Percentiles rank a stretch among this genome's conserved stretches.
phyloP scores from a whole-genome alignment of 2,113 vertebrate genomes.

The Alosa alosa region DNA sequence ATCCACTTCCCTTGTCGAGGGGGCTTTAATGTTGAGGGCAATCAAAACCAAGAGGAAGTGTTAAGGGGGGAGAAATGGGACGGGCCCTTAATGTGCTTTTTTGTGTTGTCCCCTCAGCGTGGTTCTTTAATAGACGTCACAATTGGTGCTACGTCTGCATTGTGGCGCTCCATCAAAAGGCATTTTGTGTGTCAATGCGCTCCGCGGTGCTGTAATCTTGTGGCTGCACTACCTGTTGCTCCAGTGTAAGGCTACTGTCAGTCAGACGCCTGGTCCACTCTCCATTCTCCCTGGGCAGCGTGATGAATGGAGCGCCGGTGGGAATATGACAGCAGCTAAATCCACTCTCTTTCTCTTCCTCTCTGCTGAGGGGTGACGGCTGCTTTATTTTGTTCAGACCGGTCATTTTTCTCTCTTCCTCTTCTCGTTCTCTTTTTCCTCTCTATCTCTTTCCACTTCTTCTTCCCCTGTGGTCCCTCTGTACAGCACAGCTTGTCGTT shows the following conservation, averaged over 20 bases:
- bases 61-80: too few relatives aligned
- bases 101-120: neutral
- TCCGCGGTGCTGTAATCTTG: neutral
- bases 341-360: constrained; percentile 47
- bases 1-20: too few relatives aligned
- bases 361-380: constrained; percentile 41
- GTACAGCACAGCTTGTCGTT: neutral
- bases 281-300: constrained; percentile 5
- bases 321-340: constrained; percentile 53
- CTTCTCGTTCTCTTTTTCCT: neutral
- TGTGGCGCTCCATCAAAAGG: neutral
- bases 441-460: neutral
- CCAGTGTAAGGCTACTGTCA: constrained; percentile 8
- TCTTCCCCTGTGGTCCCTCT: neutral
- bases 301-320: constrained; percentile 56
- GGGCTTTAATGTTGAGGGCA: too few relatives aligned
- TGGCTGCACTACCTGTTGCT: neutral
- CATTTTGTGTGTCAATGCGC: neutral
- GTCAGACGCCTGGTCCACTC: neutral
- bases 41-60: too few relatives aligned
- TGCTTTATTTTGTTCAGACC: constrained; percentile 44
- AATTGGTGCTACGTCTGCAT: neutral
- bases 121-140: neutral
- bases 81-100: neutral
- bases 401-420: neutral